A percentile compares a stretch with the other conserved stretches of the same genome.
Evolutionary conservation across 2,797 vertebrate species (phyloP).

Genomic region (Carduelis carduelis): DNA sequence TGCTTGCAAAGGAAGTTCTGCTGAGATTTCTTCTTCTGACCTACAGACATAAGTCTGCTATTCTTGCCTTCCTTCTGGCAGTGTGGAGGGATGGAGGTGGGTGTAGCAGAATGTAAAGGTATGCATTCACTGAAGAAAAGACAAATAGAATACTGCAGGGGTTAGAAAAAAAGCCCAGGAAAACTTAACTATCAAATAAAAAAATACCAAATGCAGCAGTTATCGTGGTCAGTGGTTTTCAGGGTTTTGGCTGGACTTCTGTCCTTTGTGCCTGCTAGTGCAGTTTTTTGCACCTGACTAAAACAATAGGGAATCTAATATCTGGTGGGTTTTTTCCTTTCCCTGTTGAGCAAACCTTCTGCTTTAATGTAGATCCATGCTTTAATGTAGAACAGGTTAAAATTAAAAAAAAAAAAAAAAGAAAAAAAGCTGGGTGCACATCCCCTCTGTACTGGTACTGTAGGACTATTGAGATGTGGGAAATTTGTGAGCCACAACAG

Average conservation of each 20-base stretch:
- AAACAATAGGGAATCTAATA: conserved; percentile 39
- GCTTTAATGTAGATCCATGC: conserved; percentile 48
- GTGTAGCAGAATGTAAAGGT: not conserved
- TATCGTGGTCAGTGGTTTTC: not conserved
- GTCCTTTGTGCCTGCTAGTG: not conserved
- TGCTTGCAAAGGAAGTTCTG: not conserved
- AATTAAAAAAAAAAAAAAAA: not conserved
- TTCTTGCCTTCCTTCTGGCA: not conserved
- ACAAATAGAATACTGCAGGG: not conserved
- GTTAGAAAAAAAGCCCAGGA: not conserved
- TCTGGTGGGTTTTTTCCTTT: not conserved
- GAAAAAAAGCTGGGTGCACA: not conserved
- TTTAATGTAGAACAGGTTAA: conserved; percentile 48
- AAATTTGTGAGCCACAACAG: conserved; percentile 28
- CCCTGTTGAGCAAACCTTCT: not conserved
- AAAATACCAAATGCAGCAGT: not conserved
- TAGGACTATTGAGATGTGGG: not conserved
- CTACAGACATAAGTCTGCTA: not conserved
- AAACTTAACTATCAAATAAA: not conserved
- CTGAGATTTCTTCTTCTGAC: not conserved
- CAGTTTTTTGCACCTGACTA: not conserved
- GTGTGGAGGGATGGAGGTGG: not conserved
- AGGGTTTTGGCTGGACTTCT: not conserved
- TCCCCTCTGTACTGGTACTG: not conserved
- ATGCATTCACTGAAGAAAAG: not conserved